A percentile compares a stretch with the other conserved stretches of the same genome.
These are phyloP conservation scores for Phodopus roborovskii DNA, from an alignment of 2,113 vertebrate genomes.

Conservation along the genomic window DNA sequence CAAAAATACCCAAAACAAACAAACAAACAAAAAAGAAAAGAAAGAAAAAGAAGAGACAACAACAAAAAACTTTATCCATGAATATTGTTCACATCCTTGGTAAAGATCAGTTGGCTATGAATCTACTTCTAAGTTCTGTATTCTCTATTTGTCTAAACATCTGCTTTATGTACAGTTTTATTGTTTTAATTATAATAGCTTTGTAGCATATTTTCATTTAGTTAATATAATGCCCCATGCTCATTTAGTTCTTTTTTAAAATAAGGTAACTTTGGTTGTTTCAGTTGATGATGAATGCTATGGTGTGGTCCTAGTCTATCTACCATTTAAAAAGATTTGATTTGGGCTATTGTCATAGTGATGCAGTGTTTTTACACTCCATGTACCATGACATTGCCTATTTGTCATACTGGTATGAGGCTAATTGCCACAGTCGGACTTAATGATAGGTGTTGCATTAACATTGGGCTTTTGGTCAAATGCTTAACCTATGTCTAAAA, in stretches of 20 bases:
- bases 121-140: neutral
- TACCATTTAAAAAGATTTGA: neutral
- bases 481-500: neutral
- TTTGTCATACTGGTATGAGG: neutral
- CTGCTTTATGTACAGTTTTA: neutral
- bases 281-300: neutral
- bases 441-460: neutral
- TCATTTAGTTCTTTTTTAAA: neutral
- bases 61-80: neutral
- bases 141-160: neutral
- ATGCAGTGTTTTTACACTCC: neutral
- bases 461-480: neutral
- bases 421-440: constrained; percentile 1
- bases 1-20: too few species aligned
- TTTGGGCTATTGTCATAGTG: constrained; percentile 12
- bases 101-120: neutral
- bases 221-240: neutral
- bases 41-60: too few species aligned
- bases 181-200: neutral
- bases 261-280: neutral
- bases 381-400: neutral
- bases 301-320: neutral
- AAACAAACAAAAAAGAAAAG: too few species aligned
- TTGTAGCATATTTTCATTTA: neutral
- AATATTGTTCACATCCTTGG: neutral